These are phyloP conservation scores for Sceliomorpha sp. DNA, from an alignment of 2,888 invertebrate genomes.

Conservation along the genomic window DNA sequence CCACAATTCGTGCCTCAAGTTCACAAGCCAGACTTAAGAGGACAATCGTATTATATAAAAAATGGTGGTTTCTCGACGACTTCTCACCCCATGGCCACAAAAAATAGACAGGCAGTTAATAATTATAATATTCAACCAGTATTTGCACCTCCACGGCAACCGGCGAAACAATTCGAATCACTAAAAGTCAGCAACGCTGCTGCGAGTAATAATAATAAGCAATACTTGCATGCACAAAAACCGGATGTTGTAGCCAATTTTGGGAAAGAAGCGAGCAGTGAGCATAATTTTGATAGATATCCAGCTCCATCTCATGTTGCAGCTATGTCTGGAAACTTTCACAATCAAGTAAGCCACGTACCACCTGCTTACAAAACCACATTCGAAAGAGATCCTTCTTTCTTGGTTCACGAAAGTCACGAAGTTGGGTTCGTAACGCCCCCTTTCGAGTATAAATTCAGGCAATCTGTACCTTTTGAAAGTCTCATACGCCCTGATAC, in stretches of 20 bases:
- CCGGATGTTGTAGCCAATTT: slow-evolving; percentile 23
- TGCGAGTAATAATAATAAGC: slow-evolving; percentile 58
- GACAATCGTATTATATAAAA: slow-evolving; percentile 67
- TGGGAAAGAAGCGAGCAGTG: slow-evolving; percentile 48
- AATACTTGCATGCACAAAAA: slow-evolving; percentile 64
- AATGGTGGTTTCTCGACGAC: slow-evolving; percentile 53
- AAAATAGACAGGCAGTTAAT: slow-evolving; percentile 60
- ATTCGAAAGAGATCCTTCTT: slow-evolving; percentile 72
- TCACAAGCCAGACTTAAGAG: slow-evolving; percentile 60
- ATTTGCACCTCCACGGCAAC: slow-evolving; percentile 59
- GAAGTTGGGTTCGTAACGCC: slow-evolving; percentile 74
- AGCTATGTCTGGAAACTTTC: slow-evolving; percentile 61
- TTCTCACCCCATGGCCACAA: slow-evolving; percentile 54
- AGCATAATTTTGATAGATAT: slow-evolving; percentile 59
- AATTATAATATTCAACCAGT: slow-evolving; percentile 53
- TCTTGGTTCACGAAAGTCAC: slow-evolving; percentile 75
- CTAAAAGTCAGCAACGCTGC: slow-evolving; percentile 55
- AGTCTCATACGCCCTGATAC: slow-evolving; percentile 63
- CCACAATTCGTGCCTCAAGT: slow-evolving; percentile 62
- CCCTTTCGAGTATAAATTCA: slow-evolving; percentile 65
- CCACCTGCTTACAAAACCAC: slow-evolving; percentile 65
- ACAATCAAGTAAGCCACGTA: slow-evolving; percentile 69
- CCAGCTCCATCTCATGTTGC: slow-evolving; percentile 51
- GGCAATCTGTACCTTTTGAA: slow-evolving; percentile 71
- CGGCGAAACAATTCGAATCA: slow-evolving; percentile 65